Percentiles rank a stretch among this genome's conserved stretches.
Conservation (phyloP, 2,113 vertebrate genomes). For the Cyanocitta stelleri region DNA sequence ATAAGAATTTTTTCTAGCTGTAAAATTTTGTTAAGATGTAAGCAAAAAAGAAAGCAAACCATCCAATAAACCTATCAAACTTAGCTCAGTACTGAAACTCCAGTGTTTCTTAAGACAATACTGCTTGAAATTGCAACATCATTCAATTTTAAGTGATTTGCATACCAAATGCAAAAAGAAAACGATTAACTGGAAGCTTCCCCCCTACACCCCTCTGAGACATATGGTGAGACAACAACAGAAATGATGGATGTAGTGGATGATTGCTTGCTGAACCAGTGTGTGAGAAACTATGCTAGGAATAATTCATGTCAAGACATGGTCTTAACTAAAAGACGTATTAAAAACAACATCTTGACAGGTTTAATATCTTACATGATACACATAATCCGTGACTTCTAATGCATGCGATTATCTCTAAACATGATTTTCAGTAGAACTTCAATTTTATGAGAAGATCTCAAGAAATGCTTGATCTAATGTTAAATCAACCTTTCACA, state of each 20-base stretch:
- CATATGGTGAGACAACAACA: slow-evolving; percentile 31
- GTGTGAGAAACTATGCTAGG: slow-evolving; percentile 33
- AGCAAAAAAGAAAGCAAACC: neutral
- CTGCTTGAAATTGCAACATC: slow-evolving; percentile 2
- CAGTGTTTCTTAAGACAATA: neutral
- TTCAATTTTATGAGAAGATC: slow-evolving; percentile 15
- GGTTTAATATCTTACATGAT: slow-evolving; percentile 40
- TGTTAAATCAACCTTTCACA: slow-evolving; percentile 38
- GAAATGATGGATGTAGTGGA: slow-evolving; percentile 47
- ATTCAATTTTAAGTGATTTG: slow-evolving; percentile 39
- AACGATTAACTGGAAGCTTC: slow-evolving; percentile 11
- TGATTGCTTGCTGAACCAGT: slow-evolving; percentile 45
- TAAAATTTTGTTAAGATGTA: neutral
- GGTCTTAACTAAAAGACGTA: slow-evolving; percentile 39
- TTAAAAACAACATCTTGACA: slow-evolving; percentile 42
- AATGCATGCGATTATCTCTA: slow-evolving; percentile 32
- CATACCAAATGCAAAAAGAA: slow-evolving; percentile 9
- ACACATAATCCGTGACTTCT: slow-evolving; percentile 19
- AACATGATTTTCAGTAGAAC: slow-evolving; percentile 26
- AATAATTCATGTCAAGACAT: slow-evolving; percentile 36
- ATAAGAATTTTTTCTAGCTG: neutral
- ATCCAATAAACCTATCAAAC: neutral
- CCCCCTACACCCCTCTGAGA: neutral
- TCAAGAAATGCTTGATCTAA: slow-evolving; percentile 18
- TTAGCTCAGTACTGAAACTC: neutral